phyloP scores from a whole-genome alignment of 2,888 invertebrate species.

The Ormyrus labotus region DNA sequence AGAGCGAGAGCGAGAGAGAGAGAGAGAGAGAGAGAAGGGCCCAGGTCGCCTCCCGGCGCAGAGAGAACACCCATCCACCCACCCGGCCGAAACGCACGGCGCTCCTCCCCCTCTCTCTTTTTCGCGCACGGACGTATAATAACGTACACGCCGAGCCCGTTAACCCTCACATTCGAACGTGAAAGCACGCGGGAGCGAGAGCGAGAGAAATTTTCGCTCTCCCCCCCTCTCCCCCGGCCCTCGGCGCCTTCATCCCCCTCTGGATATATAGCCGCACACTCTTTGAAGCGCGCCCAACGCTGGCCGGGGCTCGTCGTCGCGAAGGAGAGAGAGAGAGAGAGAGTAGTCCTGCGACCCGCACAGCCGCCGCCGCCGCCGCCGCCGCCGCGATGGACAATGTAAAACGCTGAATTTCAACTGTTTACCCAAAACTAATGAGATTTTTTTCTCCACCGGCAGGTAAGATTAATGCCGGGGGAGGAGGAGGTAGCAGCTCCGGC shows the following conservation, averaged over 20 bases:
- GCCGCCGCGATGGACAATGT: constrained; percentile 30
- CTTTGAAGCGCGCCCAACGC: constrained; percentile 30
- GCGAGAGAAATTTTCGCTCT: constrained; percentile 41
- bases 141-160: constrained; percentile 59
- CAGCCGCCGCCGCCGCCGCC: no score
- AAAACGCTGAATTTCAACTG: constrained; percentile 40
- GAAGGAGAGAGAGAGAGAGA: constrained; percentile 9
- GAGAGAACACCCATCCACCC: constrained; percentile 36
- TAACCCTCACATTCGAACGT: constrained; percentile 43
- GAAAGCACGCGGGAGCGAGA: constrained; percentile 41
- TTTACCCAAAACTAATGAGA: constrained; percentile 44
- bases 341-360: not conserved
- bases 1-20: constrained; percentile 31
- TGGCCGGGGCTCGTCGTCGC: constrained; percentile 20
- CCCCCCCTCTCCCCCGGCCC: not conserved
- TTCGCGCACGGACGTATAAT: constrained; percentile 59
- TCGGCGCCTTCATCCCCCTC: constrained; percentile 19
- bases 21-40: constrained; percentile 25
- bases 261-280: not conserved
- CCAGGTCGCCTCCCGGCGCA: constrained; percentile 36
- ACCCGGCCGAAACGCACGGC: constrained; percentile 55
- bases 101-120: constrained; percentile 2
- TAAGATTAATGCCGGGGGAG: constrained; percentile 28
- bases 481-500: not conserved
- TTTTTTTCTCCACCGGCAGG: constrained; percentile 12